Evolutionary conservation across 2,113 vertebrate species (phyloP).

Genomic region (Zapornia atra): DNA sequence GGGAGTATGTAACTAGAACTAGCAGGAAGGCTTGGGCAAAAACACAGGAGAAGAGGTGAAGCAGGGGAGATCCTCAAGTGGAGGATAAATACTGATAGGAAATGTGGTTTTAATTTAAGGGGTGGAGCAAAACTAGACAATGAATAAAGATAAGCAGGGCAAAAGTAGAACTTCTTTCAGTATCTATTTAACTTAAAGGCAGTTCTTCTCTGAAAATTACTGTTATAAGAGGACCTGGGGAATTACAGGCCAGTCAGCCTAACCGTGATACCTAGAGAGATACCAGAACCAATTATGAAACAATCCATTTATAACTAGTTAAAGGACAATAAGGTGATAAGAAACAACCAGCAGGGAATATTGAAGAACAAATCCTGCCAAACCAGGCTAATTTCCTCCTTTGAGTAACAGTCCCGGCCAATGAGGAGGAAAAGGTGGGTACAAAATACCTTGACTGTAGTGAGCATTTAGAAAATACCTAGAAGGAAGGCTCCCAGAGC

Average conservation of each 20-base stretch:
- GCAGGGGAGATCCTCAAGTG: not conserved
- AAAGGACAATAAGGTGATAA: slow-evolving; percentile 47
- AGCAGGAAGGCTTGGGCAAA: not conserved
- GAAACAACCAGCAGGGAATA: slow-evolving; percentile 49
- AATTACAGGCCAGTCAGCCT: slow-evolving; percentile 51
- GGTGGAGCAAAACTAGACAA: slow-evolving; percentile 21
- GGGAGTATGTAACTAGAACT: not conserved
- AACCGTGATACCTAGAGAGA: slow-evolving; percentile 29
- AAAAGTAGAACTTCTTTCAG: slow-evolving; percentile 14
- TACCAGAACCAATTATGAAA: slow-evolving; percentile 56
- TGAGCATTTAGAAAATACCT: not conserved
- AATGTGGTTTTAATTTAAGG: slow-evolving; percentile 27
- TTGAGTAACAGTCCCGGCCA: not conserved
- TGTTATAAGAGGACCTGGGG: slow-evolving; percentile 23
- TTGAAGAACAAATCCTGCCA: slow-evolving; percentile 37
- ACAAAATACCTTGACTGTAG: not conserved
- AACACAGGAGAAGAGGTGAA: not conserved
- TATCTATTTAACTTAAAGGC: slow-evolving; percentile 31
- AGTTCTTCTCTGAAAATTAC: slow-evolving; percentile 39
- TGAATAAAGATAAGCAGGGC: slow-evolving; percentile 53
- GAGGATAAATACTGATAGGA: not conserved
- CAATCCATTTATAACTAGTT: slow-evolving; percentile 51
- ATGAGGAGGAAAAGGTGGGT: not conserved
- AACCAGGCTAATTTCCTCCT: slow-evolving; percentile 23
- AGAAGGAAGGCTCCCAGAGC: not conserved